These are phyloP conservation scores for Oreotrochilus melanogaster DNA, from an alignment of 2,113 vertebrate species.

Conservation along the genomic window DNA sequence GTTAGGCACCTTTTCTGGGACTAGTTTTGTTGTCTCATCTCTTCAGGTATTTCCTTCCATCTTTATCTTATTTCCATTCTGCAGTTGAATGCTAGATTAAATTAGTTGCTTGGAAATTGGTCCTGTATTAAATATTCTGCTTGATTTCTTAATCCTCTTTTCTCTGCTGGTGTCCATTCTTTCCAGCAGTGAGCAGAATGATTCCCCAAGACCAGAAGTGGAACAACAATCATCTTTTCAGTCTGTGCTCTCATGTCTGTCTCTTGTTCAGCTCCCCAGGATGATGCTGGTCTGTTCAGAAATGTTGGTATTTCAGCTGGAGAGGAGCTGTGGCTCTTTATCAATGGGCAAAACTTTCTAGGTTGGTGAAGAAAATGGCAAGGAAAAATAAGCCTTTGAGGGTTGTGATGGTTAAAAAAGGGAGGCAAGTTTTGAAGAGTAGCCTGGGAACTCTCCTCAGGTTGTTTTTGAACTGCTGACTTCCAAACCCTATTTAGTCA, in stretches of 20 bases:
- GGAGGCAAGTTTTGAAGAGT: not conserved
- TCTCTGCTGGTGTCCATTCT: not conserved
- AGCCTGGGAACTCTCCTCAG: not conserved
- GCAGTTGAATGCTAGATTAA: not conserved
- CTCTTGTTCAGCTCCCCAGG: not conserved
- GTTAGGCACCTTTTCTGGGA: not conserved
- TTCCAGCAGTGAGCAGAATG: not conserved
- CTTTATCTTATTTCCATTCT: not conserved
- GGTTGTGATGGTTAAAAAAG: not conserved
- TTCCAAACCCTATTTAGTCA: conserved; percentile 25
- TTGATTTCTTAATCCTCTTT: conserved; percentile 5
- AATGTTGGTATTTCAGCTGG: not conserved
- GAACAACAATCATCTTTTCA: not conserved
- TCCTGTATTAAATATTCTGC: not conserved
- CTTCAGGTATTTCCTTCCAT: not conserved
- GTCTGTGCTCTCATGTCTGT: not conserved
- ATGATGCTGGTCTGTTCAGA: not conserved
- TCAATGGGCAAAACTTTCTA: not conserved
- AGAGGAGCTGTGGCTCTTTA: not conserved
- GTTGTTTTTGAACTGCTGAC: not conserved
- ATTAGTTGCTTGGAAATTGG: not conserved
- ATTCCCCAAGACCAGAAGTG: not conserved
- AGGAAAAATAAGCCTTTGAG: not conserved
- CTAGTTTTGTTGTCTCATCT: not conserved
- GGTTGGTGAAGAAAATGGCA: not conserved